Evolutionary conservation across 2,888 invertebrate genomes (phyloP).

Genomic region (Hermaeophaga mercurialis): DNA sequence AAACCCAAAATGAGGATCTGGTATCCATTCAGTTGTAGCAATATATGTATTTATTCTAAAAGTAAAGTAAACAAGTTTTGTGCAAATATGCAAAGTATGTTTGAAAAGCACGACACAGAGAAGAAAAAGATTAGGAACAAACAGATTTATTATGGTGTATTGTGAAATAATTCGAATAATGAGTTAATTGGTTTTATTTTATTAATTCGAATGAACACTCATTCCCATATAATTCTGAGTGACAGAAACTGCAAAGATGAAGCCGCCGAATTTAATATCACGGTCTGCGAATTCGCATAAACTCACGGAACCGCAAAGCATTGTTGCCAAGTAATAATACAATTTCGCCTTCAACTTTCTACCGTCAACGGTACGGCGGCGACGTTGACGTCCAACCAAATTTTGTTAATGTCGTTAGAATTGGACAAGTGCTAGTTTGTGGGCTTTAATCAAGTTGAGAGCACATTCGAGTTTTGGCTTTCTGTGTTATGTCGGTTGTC

Average conservation of each 20-base stretch:
- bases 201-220: too few species aligned
- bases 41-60: too few species aligned
- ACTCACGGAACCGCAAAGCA: constrained; percentile 45
- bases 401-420: constrained; percentile 33
- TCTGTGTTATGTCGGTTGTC: constrained; percentile 1
- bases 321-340: constrained; percentile 49
- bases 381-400: constrained; percentile 24
- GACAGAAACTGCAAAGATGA: constrained; percentile 2
- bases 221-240: too few species aligned
- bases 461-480: constrained; percentile 18
- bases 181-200: too few species aligned
- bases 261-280: constrained; percentile 47
- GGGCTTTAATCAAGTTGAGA: constrained; percentile 33
- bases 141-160: too few species aligned
- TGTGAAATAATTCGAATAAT: too few species aligned
- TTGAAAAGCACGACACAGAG: too few species aligned
- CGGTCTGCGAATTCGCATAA: constrained; percentile 46
- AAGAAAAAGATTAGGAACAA: too few species aligned
- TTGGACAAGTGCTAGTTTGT: constrained; percentile 29
- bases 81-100: too few species aligned
- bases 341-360: constrained; percentile 38
- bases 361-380: background rate
- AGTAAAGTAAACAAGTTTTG: too few species aligned
- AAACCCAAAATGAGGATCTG: too few species aligned
- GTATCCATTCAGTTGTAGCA: too few species aligned